Base-by-base conservation (phyloP, 2,888 invertebrate species). In the Ptychoptera contaminata region DNA sequence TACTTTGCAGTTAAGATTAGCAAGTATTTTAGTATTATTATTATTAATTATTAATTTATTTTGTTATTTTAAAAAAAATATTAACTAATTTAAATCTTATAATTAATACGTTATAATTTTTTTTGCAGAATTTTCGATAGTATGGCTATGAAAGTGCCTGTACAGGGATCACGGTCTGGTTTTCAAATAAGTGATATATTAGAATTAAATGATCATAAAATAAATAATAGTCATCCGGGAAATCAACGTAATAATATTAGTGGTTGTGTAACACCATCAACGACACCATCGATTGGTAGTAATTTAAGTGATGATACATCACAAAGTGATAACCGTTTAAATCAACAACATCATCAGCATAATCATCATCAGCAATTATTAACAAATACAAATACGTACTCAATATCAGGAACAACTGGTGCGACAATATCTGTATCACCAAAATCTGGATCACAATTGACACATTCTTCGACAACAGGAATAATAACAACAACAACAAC, bases 171-270 rank as follows among this genome's bases (percentile, higher is more conserved):
- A 54, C 75, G 84, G 0, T 80, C 80, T 37, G 85, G 91, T 48
- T 93, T 93, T 67, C 87, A 88, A 58, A 92, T 93, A 57, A 86
- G 90, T 55, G 92, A 93, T 63, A 92, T 93, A 58, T 71, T 93
- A 57, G 91, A 93, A 55, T 71, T 93, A 55, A 90, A 90, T 57
- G 84, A 84, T 11, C 62, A 65, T 35, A 52, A 63, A 23, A 65
- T 64, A 51, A 48, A 44, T 12, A 42, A 44, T 6, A 46, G 42
- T 39, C 42, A 40, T 2, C 32, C 45, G n/a, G n/a, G n/a, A 41
- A 44, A 48, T 43, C 49, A 50, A 43, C 51, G 49, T 41, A 53
- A 47, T 45, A 50, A 48, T 46, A 50, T 47, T 32, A 47, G 34
- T 39, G 35, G 48, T 32, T 34, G 49, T 45, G 40, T 23, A 23